Conservation (phyloP, 2,888 invertebrate genomes). For the Embidobia sp. region DNA sequence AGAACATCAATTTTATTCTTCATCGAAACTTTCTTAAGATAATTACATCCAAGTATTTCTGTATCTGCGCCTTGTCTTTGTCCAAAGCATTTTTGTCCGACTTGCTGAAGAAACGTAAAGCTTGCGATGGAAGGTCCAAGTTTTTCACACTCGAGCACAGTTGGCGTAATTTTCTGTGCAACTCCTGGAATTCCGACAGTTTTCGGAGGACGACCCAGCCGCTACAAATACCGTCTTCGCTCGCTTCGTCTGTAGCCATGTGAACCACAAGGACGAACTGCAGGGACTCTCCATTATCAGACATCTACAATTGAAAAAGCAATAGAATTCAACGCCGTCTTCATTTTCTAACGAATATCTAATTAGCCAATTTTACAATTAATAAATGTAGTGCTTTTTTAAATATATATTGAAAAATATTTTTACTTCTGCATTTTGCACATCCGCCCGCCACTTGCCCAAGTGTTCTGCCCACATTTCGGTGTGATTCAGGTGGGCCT, state of each 20-base stretch:
- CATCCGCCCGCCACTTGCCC: slow-evolving; percentile 92
- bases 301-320: slow-evolving; percentile 81
- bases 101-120: slow-evolving; percentile 92
- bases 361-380: no score
- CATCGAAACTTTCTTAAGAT: no score
- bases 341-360: no score
- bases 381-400: no score
- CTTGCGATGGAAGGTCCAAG: slow-evolving; percentile 91
- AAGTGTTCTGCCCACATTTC: slow-evolving; percentile 95
- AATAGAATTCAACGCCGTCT: no score
- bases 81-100: slow-evolving; percentile 90
- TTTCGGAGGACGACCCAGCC: slow-evolving; percentile 87
- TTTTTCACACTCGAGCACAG: slow-evolving; percentile 91
- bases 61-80: slow-evolving; percentile 91
- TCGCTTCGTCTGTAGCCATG: slow-evolving; percentile 86
- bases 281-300: slow-evolving; percentile 86
- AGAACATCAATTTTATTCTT: no score
- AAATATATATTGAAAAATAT: no score
- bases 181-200: slow-evolving; percentile 87
- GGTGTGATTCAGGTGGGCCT: slow-evolving; percentile 92
- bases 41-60: slow-evolving; percentile 91
- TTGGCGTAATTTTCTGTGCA: slow-evolving; percentile 92
- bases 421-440: slow-evolving; percentile 90
- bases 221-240: slow-evolving; percentile 84
- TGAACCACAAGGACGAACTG: slow-evolving; percentile 92